Evolutionary conservation across 2,113 vertebrate genomes (phyloP), one percentile per base, ranked within the genome.

Genomic region (Centropus bengalensis): DNA sequence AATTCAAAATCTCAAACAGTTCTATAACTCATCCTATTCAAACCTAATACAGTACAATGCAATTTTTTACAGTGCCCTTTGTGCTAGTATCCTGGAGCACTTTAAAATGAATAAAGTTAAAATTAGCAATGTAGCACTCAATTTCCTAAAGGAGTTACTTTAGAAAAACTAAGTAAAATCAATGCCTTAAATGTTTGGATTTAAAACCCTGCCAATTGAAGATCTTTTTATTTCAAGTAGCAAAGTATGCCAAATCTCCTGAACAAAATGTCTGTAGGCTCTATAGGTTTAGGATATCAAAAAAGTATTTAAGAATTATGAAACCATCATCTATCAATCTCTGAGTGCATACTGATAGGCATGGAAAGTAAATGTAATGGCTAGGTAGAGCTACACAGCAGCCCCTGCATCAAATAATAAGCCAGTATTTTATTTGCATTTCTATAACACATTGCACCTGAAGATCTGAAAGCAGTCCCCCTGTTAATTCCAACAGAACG

Each of bases 141-240:
- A 94, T 94, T 96, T 96, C 83, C 95, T 97, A 91, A 91, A 96
- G 96, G 93, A 95, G 94, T 96, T 97, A 95, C 66, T 96, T 82
- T 90, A 95, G 88, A 94, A 82, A 95, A 96, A 97, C 94, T 88
- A 94, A 96, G 92, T 55, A 91, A 97, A 97, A 95, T 93, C 97
- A 93, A 88, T 96, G 88, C 62, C 44, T 80, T 96, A 96, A 88
- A 97, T 96, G 80, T 96, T 95, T 92, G 91, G 68, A 95, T 85
- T 79, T 94, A 94, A 96, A 79, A 94, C 81, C 88, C 42, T 77
- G 88, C 58, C 80, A 78, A 88, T 36, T 40, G 69, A 74, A 66
- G 38, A 10, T 77, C 63, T 81, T 85, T 93, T 95, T 92, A 94
- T 92, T 97, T 96, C 81, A 94, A 97, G 93, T 88, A 68, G 85